These are phyloP conservation scores for Embiotoca jacksoni DNA, from an alignment of 2,113 vertebrate species.

Conservation along the genomic window DNA sequence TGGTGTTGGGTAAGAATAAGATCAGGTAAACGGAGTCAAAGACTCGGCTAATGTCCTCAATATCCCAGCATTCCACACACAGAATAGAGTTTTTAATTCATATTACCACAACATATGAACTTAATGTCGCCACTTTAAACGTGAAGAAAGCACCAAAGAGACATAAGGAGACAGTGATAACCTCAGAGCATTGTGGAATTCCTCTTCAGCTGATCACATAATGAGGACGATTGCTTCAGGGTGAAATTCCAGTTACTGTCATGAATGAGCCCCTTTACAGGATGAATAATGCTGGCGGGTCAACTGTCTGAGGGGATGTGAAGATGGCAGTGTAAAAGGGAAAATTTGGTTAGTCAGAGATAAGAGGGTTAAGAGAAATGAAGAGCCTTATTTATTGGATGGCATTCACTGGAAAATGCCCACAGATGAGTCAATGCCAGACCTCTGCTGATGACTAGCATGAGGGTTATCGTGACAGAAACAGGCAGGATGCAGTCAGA, in stretches of 20 bases:
- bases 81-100: slow-evolving; percentile 12
- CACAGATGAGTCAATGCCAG: slow-evolving; percentile 64
- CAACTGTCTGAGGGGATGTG: slow-evolving; percentile 53
- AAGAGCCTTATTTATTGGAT: slow-evolving; percentile 63
- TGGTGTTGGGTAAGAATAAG: slow-evolving; percentile 40
- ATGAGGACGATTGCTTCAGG: slow-evolving; percentile 58
- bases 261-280: slow-evolving; percentile 67
- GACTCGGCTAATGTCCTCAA: slow-evolving; percentile 17
- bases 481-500: slow-evolving; percentile 20
- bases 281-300: slow-evolving; percentile 51
- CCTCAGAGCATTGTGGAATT: slow-evolving; percentile 33
- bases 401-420: slow-evolving; percentile 47
- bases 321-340: slow-evolving; percentile 49
- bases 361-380: slow-evolving; percentile 36
- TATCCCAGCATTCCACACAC: slow-evolving; percentile 24
- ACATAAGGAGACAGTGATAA: slow-evolving; percentile 16
- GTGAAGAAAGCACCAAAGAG: slow-evolving; percentile 24
- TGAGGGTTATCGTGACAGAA: slow-evolving; percentile 29
- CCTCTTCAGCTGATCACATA: slow-evolving; percentile 61
- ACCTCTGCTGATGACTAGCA: slow-evolving; percentile 40
- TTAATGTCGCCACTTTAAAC: slow-evolving; percentile 14
- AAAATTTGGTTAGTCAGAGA: slow-evolving; percentile 67
- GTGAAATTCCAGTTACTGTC: slow-evolving; percentile 69
- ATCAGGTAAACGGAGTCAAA: slow-evolving; percentile 44
- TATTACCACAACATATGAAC: slow-evolving; percentile 1